phyloP scores from a whole-genome alignment of 1,140 invertebrate species.

The Bicyclus anynana region DNA sequence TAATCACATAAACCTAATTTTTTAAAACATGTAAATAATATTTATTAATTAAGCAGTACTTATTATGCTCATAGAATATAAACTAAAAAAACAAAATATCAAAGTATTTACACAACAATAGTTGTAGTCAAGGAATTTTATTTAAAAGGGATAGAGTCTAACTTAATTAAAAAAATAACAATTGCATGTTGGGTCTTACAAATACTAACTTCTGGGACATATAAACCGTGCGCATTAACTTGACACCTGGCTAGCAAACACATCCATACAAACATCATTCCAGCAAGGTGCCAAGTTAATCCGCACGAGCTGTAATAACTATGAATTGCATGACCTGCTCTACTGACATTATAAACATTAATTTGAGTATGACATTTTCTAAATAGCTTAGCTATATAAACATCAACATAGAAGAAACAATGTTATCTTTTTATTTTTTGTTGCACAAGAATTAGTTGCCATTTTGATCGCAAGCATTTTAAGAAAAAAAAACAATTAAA shows the following conservation, averaged over 20 bases:
- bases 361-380: constrained; percentile 7
- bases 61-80: constrained; percentile 43
- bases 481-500: background rate
- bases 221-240: no score
- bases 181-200: constrained; percentile 42
- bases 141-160: constrained; percentile 45
- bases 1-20: constrained; percentile 41
- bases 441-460: background rate
- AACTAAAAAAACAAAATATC: constrained; percentile 49
- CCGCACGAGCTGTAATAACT: no score
- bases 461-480: constrained; percentile 2
- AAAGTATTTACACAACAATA: constrained; percentile 69
- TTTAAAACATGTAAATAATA: constrained; percentile 31
- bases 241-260: no score
- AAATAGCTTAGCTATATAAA: constrained; percentile 19
- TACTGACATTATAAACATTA: constrained; percentile 17
- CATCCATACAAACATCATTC: no score
- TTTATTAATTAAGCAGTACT: constrained; percentile 30
- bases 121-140: constrained; percentile 39
- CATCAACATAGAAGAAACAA: constrained; percentile 25
- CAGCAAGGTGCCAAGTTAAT: no score
- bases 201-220: constrained; percentile 43
- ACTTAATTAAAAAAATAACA: constrained; percentile 46
- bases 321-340: constrained; percentile 39
- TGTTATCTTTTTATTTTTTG: background rate